These are phyloP conservation scores for Barbus barbus DNA, from an alignment of 2,113 vertebrate genomes.

Conservation along the genomic window DNA sequence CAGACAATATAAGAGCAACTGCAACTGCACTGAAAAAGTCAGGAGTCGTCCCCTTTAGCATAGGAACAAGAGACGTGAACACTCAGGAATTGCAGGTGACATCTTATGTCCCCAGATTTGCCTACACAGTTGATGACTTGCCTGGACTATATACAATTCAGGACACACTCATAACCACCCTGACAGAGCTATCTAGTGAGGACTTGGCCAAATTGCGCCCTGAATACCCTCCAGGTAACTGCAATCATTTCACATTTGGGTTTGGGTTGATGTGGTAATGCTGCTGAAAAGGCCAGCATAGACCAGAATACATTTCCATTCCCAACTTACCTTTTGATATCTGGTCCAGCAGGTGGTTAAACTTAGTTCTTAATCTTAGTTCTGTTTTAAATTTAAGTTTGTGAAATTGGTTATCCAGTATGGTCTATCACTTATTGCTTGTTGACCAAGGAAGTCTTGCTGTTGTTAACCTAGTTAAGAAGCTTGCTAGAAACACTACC, in stretches of 20 bases:
- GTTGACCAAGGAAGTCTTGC: neutral
- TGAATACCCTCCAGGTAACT: constrained; percentile 67
- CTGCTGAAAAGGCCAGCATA: neutral
- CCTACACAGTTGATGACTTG: constrained; percentile 78
- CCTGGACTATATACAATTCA: constrained; percentile 79
- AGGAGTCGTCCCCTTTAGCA: constrained; percentile 83
- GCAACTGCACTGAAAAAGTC: constrained; percentile 79
- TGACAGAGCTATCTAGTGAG: constrained; percentile 74
- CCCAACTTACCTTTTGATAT: neutral
- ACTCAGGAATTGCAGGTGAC: constrained; percentile 80
- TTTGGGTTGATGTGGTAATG: neutral
- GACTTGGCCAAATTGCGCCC: constrained; percentile 65
- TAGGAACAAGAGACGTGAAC: constrained; percentile 83
- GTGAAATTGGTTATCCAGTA: neutral
- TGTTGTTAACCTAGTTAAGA: neutral
- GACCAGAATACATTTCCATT: too few species aligned
- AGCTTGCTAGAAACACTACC: neutral
- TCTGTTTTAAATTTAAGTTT: too few species aligned
- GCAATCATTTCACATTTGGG: neutral
- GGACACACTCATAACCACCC: constrained; percentile 67
- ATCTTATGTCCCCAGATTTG: constrained; percentile 77
- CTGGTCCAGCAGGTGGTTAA: neutral
- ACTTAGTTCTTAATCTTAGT: neutral
- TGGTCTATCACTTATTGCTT: neutral
- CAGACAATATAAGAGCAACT: constrained; percentile 80